Evolutionary conservation across 2,797 vertebrate genomes (phyloP).

Genomic region (Iguana delicatissima): DNA sequence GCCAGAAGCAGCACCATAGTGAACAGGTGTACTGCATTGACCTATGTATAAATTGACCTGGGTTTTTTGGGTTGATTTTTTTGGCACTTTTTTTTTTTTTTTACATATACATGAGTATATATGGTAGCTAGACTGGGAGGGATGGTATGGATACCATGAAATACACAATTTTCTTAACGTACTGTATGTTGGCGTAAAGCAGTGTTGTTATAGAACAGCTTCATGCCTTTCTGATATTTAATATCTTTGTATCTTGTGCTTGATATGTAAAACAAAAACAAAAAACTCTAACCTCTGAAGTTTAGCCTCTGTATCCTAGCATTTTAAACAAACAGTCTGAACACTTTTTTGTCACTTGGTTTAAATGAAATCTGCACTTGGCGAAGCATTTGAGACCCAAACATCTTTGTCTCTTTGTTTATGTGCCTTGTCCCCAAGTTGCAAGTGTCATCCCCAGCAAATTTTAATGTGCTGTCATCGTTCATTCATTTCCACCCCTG

Average conservation of each 20-base stretch:
- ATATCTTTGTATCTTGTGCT: constrained; percentile 61
- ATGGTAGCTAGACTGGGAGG: constrained; percentile 74
- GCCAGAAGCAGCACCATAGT: too few species aligned
- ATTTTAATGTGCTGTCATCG: constrained; percentile 93
- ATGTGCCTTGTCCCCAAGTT: constrained; percentile 71
- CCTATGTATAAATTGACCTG: too few species aligned
- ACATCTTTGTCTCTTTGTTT: constrained; percentile 63
- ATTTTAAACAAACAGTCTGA: constrained; percentile 26
- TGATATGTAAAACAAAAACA: constrained; percentile 30
- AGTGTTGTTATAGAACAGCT: constrained; percentile 62
- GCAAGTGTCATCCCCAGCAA: constrained; percentile 77
- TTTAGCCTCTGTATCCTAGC: neutral
- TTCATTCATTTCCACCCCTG: constrained; percentile 95
- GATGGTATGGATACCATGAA: constrained; percentile 66
- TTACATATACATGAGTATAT: too few species aligned
- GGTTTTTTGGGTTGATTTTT: too few species aligned
- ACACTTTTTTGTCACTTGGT: constrained; percentile 41
- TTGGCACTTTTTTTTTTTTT: too few species aligned
- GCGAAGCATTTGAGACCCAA: constrained; percentile 52
- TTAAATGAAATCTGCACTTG: constrained; percentile 61
- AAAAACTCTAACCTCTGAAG: neutral
- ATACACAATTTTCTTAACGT: constrained; percentile 36
- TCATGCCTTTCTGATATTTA: constrained; percentile 82
- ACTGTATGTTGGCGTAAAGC: constrained; percentile 69
- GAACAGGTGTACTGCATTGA: too few species aligned